These are phyloP conservation scores for Hyposmocoma kahamanoa DNA, from an alignment of 1,140 invertebrate species.

Conservation along the genomic window DNA sequence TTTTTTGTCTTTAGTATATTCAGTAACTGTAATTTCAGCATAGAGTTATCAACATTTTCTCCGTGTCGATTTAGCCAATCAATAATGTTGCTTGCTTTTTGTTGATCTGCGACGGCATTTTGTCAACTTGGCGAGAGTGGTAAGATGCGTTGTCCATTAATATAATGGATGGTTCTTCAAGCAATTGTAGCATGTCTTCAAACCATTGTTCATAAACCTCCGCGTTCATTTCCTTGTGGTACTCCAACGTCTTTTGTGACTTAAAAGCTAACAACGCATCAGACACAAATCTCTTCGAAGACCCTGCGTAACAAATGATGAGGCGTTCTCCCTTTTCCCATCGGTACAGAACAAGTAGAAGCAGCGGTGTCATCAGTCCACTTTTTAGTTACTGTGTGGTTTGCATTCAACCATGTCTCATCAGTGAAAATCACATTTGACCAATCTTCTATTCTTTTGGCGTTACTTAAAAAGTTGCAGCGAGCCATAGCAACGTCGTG, in stretches of 20 bases:
- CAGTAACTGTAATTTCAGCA: constrained; percentile 10
- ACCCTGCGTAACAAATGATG: constrained; percentile 24
- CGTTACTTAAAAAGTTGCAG: constrained; percentile 17
- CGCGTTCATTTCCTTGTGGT: constrained; percentile 12
- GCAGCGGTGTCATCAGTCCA: constrained; percentile 15
- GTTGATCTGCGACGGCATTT: neutral
- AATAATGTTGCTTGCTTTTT: neutral
- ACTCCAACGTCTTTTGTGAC: constrained; percentile 12
- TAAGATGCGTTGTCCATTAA: constrained; percentile 8
- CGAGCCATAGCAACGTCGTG: constrained; percentile 11
- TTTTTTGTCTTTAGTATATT: constrained; percentile 4
- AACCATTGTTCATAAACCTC: constrained; percentile 6
- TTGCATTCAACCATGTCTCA: constrained; percentile 26
- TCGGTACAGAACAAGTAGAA: constrained; percentile 17
- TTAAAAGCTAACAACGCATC: constrained; percentile 13
- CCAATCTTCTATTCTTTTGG: too few species aligned
- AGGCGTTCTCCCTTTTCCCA: constrained; percentile 19
- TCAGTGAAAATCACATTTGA: constrained; percentile 21
- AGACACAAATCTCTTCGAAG: constrained; percentile 8
- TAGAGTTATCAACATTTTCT: neutral
- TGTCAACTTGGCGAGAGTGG: constrained; percentile 6
- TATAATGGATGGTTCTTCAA: constrained; percentile 1
- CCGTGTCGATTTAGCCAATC: constrained; percentile 4
- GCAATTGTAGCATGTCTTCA: neutral
- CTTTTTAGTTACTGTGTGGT: constrained; percentile 14